phyloP scores from a whole-genome alignment of 2,888 invertebrate genomes.

The Heliconius ethilla region DNA sequence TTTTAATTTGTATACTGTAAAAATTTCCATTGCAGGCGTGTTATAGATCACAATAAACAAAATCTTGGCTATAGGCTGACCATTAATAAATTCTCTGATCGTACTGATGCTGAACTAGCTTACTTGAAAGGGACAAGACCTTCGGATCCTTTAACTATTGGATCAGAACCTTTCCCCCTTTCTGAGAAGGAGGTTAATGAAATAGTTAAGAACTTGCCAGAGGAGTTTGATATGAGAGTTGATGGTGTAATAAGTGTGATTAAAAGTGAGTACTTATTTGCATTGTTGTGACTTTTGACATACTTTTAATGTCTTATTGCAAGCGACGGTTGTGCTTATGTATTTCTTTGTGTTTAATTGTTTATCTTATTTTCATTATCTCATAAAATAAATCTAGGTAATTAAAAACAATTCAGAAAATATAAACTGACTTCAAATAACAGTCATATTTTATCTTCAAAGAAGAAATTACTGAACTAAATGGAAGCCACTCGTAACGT shows the following conservation, averaged over 20 bases:
- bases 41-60: constrained; percentile 55
- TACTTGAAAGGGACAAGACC: constrained; percentile 48
- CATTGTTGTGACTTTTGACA: too few species aligned
- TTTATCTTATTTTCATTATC: too few species aligned
- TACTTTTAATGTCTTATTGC: too few species aligned
- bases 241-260: constrained; percentile 55
- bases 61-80: constrained; percentile 54
- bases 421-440: too few species aligned
- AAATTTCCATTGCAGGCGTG: constrained; percentile 47
- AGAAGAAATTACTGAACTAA: neutral
- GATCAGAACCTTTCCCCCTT: constrained; percentile 51
- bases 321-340: too few species aligned
- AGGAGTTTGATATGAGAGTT: constrained; percentile 55
- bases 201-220: constrained; percentile 51
- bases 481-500: too few species aligned
- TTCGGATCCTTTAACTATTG: constrained; percentile 40
- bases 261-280: constrained; percentile 50
- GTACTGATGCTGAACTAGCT: constrained; percentile 50
- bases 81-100: constrained; percentile 59
- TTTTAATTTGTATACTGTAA: neutral
- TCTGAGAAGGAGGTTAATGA: constrained; percentile 47
- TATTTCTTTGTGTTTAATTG: too few species aligned
- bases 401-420: too few species aligned
- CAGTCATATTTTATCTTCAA: too few species aligned
- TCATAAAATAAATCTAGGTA: too few species aligned